A percentile compares a stretch with the other conserved stretches of the same genome.
These are phyloP conservation scores for Melipona bicolor DNA, from an alignment of 2,888 invertebrate species.

Conservation along the genomic window DNA sequence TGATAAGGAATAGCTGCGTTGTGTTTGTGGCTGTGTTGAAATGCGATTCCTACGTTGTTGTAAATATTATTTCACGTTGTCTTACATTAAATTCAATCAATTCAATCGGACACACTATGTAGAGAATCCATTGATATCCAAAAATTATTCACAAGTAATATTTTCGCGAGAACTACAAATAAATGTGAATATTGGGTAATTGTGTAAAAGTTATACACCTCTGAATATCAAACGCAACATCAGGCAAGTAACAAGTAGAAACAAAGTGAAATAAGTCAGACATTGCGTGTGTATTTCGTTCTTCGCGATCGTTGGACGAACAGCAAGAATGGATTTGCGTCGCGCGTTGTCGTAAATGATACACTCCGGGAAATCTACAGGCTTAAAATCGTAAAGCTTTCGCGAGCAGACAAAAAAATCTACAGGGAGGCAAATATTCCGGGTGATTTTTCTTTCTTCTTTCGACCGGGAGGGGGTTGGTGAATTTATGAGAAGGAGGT, in stretches of 20 bases:
- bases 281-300: background rate
- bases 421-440: slow-evolving; percentile 28
- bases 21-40: too few relatives aligned
- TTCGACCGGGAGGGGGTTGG: background rate
- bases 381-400: slow-evolving; percentile 20
- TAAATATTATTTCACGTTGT: too few relatives aligned
- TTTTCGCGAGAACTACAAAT: too few relatives aligned
- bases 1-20: too few relatives aligned
- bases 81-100: too few relatives aligned
- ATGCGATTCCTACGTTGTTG: too few relatives aligned
- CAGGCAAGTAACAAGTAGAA: slow-evolving; percentile 7
- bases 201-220: too few relatives aligned
- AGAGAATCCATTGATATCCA: too few relatives aligned
- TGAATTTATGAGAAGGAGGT: slow-evolving; percentile 43
- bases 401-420: slow-evolving; percentile 17
- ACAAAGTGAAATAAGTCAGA: slow-evolving; percentile 18
- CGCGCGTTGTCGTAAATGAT: slow-evolving; percentile 8
- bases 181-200: too few relatives aligned
- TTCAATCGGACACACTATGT: too few relatives aligned
- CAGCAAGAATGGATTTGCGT: slow-evolving; percentile 11
- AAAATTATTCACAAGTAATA: too few relatives aligned
- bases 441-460: slow-evolving; percentile 28
- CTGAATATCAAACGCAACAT: too few relatives aligned
- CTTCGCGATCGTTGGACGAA: background rate
- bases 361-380: background rate